These are phyloP conservation scores for Girardinichthys multiradiatus DNA, from an alignment of 2,113 vertebrate genomes.

Conservation along the genomic window DNA sequence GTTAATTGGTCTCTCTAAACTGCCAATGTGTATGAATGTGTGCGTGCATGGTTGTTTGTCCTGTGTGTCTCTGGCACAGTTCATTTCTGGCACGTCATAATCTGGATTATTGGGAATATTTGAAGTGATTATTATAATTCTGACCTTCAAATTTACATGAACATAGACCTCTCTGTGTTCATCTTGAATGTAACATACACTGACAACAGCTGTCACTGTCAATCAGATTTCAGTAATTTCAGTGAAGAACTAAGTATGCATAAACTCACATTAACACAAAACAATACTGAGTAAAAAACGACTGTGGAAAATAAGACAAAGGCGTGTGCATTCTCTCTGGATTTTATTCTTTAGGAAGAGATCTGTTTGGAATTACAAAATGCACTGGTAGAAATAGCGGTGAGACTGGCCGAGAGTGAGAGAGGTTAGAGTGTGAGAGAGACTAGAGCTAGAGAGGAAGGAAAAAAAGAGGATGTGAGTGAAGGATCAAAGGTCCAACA, in stretches of 20 bases:
- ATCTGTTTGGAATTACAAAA: constrained; percentile 86
- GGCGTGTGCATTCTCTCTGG: constrained; percentile 82
- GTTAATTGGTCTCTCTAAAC: too few relatives aligned
- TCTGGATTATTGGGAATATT: too few relatives aligned
- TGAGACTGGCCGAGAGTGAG: constrained; percentile 75
- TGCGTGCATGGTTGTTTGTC: too few relatives aligned
- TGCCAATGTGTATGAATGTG: too few relatives aligned
- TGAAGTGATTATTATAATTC: background rate
- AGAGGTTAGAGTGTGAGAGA: constrained; percentile 67
- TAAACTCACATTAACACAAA: background rate
- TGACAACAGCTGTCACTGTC: background rate
- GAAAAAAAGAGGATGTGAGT: constrained; percentile 58
- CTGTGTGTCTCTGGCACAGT: too few relatives aligned
- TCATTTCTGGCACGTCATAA: too few relatives aligned
- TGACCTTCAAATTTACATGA: background rate
- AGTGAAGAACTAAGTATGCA: background rate
- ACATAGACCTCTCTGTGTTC: background rate
- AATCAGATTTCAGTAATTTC: background rate
- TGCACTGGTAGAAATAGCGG: constrained; percentile 83
- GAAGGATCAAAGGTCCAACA: constrained; percentile 67
- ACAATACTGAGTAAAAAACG: background rate
- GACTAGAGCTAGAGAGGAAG: constrained; percentile 50
- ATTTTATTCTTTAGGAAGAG: constrained; percentile 86
- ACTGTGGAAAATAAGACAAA: constrained; percentile 33
- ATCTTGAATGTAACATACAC: background rate